These are phyloP conservation scores for Agrotis ipsilon DNA, from an alignment of 2,888 invertebrate species.

Conservation along the genomic window DNA sequence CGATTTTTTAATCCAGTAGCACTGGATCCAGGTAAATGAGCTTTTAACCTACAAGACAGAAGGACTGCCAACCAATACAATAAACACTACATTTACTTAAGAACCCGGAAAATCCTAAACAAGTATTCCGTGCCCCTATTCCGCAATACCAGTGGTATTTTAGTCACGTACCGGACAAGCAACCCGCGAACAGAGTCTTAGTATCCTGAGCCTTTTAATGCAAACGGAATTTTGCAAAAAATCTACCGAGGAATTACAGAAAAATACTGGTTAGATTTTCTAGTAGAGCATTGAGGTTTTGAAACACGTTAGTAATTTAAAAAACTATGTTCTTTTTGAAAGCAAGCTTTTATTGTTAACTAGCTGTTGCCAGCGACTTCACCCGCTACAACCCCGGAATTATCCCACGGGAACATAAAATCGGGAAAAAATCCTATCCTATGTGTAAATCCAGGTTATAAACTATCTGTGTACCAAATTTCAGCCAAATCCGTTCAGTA, in stretches of 20 bases:
- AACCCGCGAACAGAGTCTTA: constrained; percentile 59
- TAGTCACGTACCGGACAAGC: constrained; percentile 59
- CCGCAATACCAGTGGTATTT: constrained; percentile 46
- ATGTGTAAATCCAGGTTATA: no score
- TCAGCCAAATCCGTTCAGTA: no score
- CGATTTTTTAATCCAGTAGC: no score
- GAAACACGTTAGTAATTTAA: no score
- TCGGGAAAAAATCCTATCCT: no score
- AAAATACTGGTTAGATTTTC: constrained; percentile 41
- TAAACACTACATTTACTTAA: constrained; percentile 64
- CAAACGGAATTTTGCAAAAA: constrained; percentile 61
- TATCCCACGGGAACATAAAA: no score
- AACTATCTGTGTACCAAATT: no score
- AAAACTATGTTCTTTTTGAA: no score
- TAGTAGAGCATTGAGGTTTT: constrained; percentile 1
- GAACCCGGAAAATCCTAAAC: constrained; percentile 61
- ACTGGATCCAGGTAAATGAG: no score
- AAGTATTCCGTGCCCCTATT: constrained; percentile 38
- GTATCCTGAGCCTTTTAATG: constrained; percentile 62
- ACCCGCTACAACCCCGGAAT: no score
- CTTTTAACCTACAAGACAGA: neutral
- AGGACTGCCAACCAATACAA: constrained; percentile 52
- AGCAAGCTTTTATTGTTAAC: no score
- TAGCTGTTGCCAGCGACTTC: no score
- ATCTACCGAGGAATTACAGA: constrained; percentile 47